A percentile compares a stretch with the other conserved stretches of the same genome.
These are phyloP conservation scores for Orchesellides sinensis DNA, from an alignment of 2,888 invertebrate genomes.

Conservation along the genomic window DNA sequence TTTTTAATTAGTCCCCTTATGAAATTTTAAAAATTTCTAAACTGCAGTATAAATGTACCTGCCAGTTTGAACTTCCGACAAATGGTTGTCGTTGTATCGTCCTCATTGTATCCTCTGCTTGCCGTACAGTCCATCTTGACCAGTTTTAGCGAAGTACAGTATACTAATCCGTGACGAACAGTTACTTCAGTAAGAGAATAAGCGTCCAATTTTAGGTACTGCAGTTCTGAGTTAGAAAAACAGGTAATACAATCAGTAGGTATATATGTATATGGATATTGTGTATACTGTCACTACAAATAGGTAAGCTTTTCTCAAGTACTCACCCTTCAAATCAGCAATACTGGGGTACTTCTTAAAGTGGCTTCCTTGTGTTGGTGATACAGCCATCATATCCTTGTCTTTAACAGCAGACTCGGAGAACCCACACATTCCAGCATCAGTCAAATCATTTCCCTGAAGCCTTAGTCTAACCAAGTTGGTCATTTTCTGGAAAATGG, in stretches of 20 bases:
- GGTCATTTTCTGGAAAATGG: slow-evolving; percentile 55
- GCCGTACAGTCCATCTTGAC: slow-evolving; percentile 48
- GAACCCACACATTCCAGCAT: slow-evolving; percentile 58
- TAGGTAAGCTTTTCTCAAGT: neutral
- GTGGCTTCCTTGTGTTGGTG: slow-evolving; percentile 1
- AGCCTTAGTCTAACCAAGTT: slow-evolving; percentile 13
- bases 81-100: neutral
- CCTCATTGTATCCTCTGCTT: neutral
- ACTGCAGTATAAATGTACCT: slow-evolving; percentile 7
- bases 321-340: slow-evolving; percentile 31
- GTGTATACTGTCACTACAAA: neutral
- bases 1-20: too few species aligned
- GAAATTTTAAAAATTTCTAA: neutral
- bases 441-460: slow-evolving; percentile 38
- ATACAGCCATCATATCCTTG: slow-evolving; percentile 12
- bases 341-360: slow-evolving; percentile 28
- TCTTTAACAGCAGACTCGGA: slow-evolving; percentile 39
- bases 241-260: neutral
- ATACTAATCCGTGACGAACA: slow-evolving; percentile 39
- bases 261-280: too few species aligned
- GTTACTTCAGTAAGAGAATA: slow-evolving; percentile 31
- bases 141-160: slow-evolving; percentile 13
- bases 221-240: slow-evolving; percentile 10
- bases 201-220: slow-evolving; percentile 31
- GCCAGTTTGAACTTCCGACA: slow-evolving; percentile 22